A percentile compares a stretch with the other conserved stretches of the same genome.
Conservation (phyloP, 2,797 vertebrate genomes). For the Hipposideros larvatus region DNA sequence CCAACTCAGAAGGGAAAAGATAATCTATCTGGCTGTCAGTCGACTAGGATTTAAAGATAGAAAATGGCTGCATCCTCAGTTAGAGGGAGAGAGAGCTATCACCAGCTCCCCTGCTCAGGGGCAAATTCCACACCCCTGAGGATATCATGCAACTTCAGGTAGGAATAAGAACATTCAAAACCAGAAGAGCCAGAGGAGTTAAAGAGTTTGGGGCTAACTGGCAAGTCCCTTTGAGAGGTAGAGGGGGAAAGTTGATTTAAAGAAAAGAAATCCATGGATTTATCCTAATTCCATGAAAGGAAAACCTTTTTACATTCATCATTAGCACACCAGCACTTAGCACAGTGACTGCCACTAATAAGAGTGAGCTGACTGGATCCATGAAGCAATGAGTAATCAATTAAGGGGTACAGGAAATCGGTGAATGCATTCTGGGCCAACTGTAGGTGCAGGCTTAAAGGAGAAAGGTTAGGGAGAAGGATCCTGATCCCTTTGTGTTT, state of each 20-base stretch:
- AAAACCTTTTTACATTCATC: not conserved
- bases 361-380: not conserved
- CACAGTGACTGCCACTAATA: not conserved
- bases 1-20: not conserved
- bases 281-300: not conserved
- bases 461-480: not conserved
- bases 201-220: not conserved
- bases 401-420: not conserved
- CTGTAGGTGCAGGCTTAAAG: not conserved
- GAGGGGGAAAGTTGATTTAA: not conserved
- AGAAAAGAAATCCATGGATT: not conserved
- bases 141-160: not conserved
- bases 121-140: not conserved
- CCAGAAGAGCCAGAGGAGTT: not conserved
- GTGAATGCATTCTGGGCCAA: not conserved
- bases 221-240: not conserved
- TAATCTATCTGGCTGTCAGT: not conserved
- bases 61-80: not conserved
- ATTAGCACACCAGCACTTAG: not conserved
- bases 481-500: not conserved
- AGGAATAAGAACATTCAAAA: not conserved
- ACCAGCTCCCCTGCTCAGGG: not conserved
- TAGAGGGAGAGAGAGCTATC: not conserved
- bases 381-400: not conserved
- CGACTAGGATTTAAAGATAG: slow-evolving; percentile 1